Conservation (phyloP, 2,113 vertebrate genomes). For the Limanda limanda region DNA sequence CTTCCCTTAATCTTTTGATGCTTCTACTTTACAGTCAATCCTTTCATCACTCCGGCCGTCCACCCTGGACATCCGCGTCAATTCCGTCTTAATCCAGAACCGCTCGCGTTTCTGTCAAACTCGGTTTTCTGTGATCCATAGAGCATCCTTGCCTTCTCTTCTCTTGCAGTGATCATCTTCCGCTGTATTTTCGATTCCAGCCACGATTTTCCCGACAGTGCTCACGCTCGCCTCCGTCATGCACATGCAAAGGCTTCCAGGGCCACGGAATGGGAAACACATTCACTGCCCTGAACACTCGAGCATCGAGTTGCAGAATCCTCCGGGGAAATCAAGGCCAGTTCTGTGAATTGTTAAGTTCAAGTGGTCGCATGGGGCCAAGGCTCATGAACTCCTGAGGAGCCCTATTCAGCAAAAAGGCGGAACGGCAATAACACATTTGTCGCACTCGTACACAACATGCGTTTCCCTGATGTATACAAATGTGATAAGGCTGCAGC, state of each 20-base stretch:
- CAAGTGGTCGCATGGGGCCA: constrained; percentile 17
- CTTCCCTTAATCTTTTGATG: constrained; percentile 63
- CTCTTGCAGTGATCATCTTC: constrained; percentile 1
- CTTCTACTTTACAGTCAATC: constrained; percentile 48
- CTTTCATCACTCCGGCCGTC: constrained; percentile 36
- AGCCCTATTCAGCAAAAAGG: neutral
- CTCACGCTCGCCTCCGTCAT: neutral
- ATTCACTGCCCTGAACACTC: constrained; percentile 14
- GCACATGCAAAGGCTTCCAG: neutral
- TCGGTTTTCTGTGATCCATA: neutral
- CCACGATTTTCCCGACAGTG: constrained; percentile 21
- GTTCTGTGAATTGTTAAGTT: constrained; percentile 32
- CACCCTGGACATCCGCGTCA: constrained; percentile 8
- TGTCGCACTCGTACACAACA: neutral
- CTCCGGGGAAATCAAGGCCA: constrained; percentile 40
- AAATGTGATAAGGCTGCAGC: neutral
- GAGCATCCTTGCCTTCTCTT: neutral
- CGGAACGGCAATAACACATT: neutral
- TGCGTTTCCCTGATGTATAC: neutral
- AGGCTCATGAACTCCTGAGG: constrained; percentile 17
- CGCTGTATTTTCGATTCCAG: constrained; percentile 13
- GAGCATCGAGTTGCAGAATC: neutral
- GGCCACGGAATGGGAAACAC: constrained; percentile 26
- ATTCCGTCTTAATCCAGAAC: constrained; percentile 30
- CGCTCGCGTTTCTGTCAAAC: constrained; percentile 20